These are phyloP conservation scores for Electrona antarctica DNA, from an alignment of 2,113 vertebrate genomes.

Conservation along the genomic window DNA sequence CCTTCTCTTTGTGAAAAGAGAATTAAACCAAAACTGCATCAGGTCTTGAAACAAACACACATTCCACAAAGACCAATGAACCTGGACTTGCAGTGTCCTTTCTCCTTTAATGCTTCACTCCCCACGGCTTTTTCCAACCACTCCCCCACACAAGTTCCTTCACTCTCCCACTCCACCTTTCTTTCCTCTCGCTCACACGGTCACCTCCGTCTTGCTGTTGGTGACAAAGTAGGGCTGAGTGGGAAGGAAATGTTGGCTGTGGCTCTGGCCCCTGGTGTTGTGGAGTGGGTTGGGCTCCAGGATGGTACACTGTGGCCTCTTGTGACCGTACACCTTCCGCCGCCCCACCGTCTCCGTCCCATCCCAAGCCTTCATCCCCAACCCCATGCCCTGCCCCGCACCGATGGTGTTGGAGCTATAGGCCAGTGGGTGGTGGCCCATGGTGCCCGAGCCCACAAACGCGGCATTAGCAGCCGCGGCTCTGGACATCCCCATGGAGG, in stretches of 20 bases:
- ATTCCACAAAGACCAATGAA: slow-evolving; percentile 8
- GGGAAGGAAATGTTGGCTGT: slow-evolving; percentile 90
- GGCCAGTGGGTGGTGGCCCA: slow-evolving; percentile 85
- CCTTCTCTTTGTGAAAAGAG: slow-evolving; percentile 44
- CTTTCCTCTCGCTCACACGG: slow-evolving; percentile 85
- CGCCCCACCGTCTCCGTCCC: slow-evolving; percentile 89
- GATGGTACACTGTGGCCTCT: slow-evolving; percentile 85
- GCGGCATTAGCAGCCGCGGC: slow-evolving; percentile 30
- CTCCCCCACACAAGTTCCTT: slow-evolving; percentile 42
- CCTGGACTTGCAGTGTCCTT: slow-evolving; percentile 23
- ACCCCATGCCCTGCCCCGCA: slow-evolving; percentile 61
- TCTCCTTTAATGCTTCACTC: slow-evolving; percentile 47
- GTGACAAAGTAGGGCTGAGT: slow-evolving; percentile 98
- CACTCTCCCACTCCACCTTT: slow-evolving; percentile 10
- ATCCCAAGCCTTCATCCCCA: slow-evolving; percentile 88
- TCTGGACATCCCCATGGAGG: slow-evolving; percentile 70
- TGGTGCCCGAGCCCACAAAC: slow-evolving; percentile 61
- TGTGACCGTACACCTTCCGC: slow-evolving; percentile 87
- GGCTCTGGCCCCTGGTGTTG: slow-evolving; percentile 79
- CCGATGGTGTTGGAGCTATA: slow-evolving; percentile 89
- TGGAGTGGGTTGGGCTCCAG: slow-evolving; percentile 89
- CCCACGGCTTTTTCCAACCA: not conserved
- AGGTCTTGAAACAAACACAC: slow-evolving; percentile 52
- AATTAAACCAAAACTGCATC: slow-evolving; percentile 35
- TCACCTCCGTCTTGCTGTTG: slow-evolving; percentile 99